Evolutionary conservation across 1,140 invertebrate species (phyloP), one percentile per base, ranked within the genome.

Genomic region (Lepidotrigona ventralis): DNA sequence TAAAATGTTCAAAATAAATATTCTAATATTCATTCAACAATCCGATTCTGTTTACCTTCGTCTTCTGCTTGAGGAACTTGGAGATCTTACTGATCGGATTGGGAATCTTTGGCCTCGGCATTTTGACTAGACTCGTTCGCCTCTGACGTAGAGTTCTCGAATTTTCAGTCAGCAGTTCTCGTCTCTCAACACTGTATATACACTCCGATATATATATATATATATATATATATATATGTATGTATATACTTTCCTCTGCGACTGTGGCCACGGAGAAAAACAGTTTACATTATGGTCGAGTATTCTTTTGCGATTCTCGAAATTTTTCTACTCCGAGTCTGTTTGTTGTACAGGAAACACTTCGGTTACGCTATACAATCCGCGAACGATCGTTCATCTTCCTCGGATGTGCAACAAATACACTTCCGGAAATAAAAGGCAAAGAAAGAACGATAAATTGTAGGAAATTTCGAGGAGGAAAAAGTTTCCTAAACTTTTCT

Each of bases 1-100:
- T 33, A 33, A 33, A 33, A 33, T 33, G 4, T 33, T 33, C 33
- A 33, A 33, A 3, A 33, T 33, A 33, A 33, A 33, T 33, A 33
- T 33, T 3, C 33, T 3, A 33, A 33, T 33, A 33, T 33, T 33
- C 33, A 33, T 33, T 33, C 33, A 33, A 33, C 33, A 33, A 33
- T 33, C 33, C 33, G 33, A 23, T 54, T 54, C 54, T 58, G 73
- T 83, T 90, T 93, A 95, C 95, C 94, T 95, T 95, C 33, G 93
- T 93, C 86, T 89, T 95, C 83, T 94, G 93, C 75, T 95, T 95
- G 72, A 95, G 91, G 79, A 93, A 95, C 82, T 93, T 94, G 29
- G 92, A 92, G 85, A 95, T 92, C 87, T 91, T 94, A 73, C 85
- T 82, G 58, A 95, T 91, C 19, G 94, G 91, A 79, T 94, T 93